Conservation (phyloP, 2,113 vertebrate genomes). For the Scortum barcoo region DNA sequence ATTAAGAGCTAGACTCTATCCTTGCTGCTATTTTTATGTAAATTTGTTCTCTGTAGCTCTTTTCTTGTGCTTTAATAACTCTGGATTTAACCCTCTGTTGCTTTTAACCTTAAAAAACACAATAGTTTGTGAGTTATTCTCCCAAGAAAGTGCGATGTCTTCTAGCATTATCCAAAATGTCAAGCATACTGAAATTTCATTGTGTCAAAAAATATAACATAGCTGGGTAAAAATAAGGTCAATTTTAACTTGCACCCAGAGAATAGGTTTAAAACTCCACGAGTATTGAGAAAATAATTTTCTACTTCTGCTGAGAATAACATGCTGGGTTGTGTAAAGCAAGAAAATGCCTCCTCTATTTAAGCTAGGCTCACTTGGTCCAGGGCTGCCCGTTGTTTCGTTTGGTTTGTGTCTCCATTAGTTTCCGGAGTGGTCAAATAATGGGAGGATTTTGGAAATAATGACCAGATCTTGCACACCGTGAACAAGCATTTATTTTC, state of each 20-base stretch:
- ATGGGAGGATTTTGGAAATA: conserved; percentile 54
- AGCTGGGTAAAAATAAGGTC: background rate
- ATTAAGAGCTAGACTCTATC: background rate
- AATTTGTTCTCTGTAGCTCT: background rate
- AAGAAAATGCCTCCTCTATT: background rate
- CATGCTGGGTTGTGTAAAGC: background rate
- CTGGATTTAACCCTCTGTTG: background rate
- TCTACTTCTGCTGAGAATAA: conserved; percentile 13
- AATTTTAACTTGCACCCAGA: background rate
- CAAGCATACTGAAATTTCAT: background rate
- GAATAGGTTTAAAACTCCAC: background rate
- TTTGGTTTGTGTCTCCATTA: conserved; percentile 46
- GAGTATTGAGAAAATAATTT: background rate
- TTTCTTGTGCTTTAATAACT: background rate
- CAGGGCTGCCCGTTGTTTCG: conserved; percentile 32
- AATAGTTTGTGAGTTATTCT: background rate
- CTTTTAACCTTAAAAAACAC: background rate
- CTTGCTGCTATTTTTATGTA: background rate
- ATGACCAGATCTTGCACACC: conserved; percentile 50
- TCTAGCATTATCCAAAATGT: conserved; percentile 6
- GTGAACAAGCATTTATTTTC: conserved; percentile 44
- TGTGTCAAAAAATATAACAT: background rate
- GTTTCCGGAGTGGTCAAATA: conserved; percentile 47
- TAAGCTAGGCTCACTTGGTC: conserved; percentile 21
- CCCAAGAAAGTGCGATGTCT: background rate